Evolutionary conservation across 92 coral and sea anemone genomes (phyloP).

Genomic region (Zoanthus sansibaricus): DNA sequence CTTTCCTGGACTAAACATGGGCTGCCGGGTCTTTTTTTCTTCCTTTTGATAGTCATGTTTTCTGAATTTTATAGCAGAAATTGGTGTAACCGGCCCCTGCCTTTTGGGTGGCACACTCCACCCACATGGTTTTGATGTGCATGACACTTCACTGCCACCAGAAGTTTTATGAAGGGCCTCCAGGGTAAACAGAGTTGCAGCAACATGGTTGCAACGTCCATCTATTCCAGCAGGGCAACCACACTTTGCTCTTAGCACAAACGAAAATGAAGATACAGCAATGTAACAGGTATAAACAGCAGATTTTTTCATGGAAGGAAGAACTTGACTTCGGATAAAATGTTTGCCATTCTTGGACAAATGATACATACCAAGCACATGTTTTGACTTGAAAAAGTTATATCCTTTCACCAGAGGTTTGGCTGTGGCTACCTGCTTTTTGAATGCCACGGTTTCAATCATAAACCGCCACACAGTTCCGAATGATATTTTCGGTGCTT

Average conservation of each 20-base stretch:
- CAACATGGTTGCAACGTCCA: slow-evolving; percentile 52
- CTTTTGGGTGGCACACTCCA: slow-evolving; percentile 24
- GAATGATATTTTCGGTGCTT: neutral
- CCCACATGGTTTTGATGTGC: slow-evolving; percentile 51
- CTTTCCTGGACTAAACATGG: slow-evolving; percentile 17
- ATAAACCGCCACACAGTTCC: slow-evolving; percentile 48
- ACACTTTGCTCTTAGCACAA: slow-evolving; percentile 21
- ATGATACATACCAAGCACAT: neutral
- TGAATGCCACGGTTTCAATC: slow-evolving; percentile 22
- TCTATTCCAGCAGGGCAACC: slow-evolving; percentile 38
- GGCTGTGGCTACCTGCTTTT: slow-evolving; percentile 22
- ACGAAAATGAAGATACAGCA: neutral
- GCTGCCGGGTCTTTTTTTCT: slow-evolving; percentile 18
- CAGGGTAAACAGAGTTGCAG: neutral
- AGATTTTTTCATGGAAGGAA: slow-evolving; percentile 35
- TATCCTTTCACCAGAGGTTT: slow-evolving; percentile 41
- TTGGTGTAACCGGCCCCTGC: slow-evolving; percentile 25
- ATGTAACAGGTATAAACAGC: slow-evolving; percentile 15
- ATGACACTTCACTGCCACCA: slow-evolving; percentile 16
- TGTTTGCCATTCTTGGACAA: slow-evolving; percentile 1
- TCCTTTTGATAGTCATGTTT: slow-evolving; percentile 43
- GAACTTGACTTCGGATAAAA: slow-evolving; percentile 15
- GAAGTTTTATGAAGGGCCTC: slow-evolving; percentile 21
- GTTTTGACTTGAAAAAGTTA: neutral
- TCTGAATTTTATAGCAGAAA: slow-evolving; percentile 11